phyloP scores from a whole-genome alignment of 1,140 invertebrate genomes.

The Hetaerina americana region DNA sequence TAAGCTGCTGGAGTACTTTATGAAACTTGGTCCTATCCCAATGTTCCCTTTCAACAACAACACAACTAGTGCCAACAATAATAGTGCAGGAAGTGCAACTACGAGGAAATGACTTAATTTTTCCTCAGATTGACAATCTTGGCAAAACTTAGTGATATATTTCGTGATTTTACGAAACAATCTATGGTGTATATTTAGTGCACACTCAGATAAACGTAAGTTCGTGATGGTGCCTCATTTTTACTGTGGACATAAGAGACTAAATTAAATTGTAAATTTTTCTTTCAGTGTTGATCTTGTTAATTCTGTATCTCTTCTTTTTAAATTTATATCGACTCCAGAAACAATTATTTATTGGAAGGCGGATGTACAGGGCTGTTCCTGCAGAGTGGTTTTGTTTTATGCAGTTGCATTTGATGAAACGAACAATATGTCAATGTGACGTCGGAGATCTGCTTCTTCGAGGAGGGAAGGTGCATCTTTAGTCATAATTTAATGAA shows the following conservation, averaged over 20 bases:
- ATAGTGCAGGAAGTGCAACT: neutral
- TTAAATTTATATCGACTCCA: neutral
- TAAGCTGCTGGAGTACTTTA: neutral
- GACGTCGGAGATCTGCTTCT: too few species aligned
- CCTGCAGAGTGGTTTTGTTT: neutral
- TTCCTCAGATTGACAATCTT: too few species aligned
- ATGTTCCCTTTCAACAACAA: neutral
- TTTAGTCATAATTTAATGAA: neutral
- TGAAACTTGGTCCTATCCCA: neutral
- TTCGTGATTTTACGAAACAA: too few species aligned
- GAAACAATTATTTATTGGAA: conserved; percentile 1
- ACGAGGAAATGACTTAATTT: neutral
- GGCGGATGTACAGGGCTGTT: neutral
- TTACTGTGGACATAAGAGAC: too few species aligned
- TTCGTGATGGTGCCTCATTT: too few species aligned
- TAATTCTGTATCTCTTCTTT: neutral
- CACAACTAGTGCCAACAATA: neutral
- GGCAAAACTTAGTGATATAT: too few species aligned
- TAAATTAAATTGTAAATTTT: too few species aligned
- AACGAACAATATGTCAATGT: too few species aligned
- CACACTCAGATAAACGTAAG: too few species aligned
- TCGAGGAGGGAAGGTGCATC: neutral
- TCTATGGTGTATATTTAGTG: too few species aligned
- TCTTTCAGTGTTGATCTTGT: too few species aligned
- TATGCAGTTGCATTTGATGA: neutral